Base-by-base conservation (phyloP, 2,797 vertebrate genomes). In the Ptychadena robeensis region DNA sequence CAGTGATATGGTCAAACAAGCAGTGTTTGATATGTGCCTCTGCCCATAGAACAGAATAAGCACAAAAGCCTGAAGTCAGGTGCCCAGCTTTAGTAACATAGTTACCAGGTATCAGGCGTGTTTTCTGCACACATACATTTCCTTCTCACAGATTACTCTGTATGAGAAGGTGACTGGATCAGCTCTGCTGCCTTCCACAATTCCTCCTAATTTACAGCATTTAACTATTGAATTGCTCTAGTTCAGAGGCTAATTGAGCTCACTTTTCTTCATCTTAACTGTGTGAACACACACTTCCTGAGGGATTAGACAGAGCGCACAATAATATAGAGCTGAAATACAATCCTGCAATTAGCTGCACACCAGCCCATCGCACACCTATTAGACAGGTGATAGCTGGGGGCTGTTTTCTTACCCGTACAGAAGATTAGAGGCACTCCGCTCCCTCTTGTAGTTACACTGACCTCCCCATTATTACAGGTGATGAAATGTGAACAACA, bases 201-300 rank as follows among this genome's bases (percentile, higher is more conserved):
- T 61, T 61, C 53, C 59, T 61, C 31, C 71, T 53, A 73, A 59
- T 57, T 57, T 14, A 35, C 44, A 59, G 44, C 48, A 73, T 27
- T 73, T 72, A 48, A 72, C 69, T 28, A 10, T 63, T 63, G 8
- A 35, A 68, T 68, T 68, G 66, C 66, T 34, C 18, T 15, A 63
- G 72, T 34, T 74, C 48, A 74, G 48, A 44, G 72, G 72, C 32
- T 74, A 63, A 74, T 63, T 63, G 57, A 34, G 61, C 72, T 74
- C 53, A 72, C 57, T 73, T 73, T 73, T n/a, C 44, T 59, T 61
- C 59, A 61, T 61, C 59, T 9, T 28, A 9, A 32, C 57, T 74
- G 37, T 74, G 12, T 63, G 34, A 76, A 76, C 38, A 8, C 9
- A 0, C 3, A 28, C 35, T 64, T 76, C 59, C 73, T 76, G 34